Percentiles rank a stretch among this genome's conserved stretches.
phyloP scores from a whole-genome alignment of 2,888 invertebrate genomes.

The Pristionchus entomophagus region DNA sequence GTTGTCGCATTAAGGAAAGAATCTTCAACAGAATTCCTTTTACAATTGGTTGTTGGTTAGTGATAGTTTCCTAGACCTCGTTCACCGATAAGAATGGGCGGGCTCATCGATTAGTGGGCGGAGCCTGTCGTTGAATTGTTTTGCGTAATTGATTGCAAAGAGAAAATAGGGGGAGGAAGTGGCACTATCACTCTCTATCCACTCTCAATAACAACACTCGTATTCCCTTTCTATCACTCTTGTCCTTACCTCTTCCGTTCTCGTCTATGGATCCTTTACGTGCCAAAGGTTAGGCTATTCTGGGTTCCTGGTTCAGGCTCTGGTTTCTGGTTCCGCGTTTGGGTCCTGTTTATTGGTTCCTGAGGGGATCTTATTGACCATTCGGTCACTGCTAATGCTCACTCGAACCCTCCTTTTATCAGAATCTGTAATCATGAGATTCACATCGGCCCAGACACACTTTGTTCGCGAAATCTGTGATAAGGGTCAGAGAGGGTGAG shows the following conservation, averaged over 20 bases:
- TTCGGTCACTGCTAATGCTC: neutral
- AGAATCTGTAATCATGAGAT: neutral
- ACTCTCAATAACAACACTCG: neutral
- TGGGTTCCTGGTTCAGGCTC: neutral
- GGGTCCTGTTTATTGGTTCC: neutral
- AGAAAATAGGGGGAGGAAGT: constrained; percentile 1
- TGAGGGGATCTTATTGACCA: neutral
- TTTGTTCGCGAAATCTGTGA: constrained; percentile 22
- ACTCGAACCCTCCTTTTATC: neutral
- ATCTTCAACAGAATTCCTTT: too few species aligned
- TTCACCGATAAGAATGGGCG: neutral
- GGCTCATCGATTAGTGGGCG: neutral
- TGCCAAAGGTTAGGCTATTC: neutral
- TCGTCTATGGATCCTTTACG: neutral
- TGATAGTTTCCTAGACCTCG: too few species aligned
- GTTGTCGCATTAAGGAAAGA: too few species aligned
- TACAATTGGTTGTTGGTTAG: too few species aligned
- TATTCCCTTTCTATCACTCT: neutral
- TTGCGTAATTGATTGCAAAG: neutral
- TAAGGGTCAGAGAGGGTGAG: neutral
- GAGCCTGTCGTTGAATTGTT: neutral
- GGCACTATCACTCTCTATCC: constrained; percentile 7
- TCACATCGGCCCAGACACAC: neutral
- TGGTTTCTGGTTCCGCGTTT: neutral
- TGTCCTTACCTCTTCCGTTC: neutral